phyloP scores from a whole-genome alignment of 2,797 vertebrate species.

The Macropodus opercularis region DNA sequence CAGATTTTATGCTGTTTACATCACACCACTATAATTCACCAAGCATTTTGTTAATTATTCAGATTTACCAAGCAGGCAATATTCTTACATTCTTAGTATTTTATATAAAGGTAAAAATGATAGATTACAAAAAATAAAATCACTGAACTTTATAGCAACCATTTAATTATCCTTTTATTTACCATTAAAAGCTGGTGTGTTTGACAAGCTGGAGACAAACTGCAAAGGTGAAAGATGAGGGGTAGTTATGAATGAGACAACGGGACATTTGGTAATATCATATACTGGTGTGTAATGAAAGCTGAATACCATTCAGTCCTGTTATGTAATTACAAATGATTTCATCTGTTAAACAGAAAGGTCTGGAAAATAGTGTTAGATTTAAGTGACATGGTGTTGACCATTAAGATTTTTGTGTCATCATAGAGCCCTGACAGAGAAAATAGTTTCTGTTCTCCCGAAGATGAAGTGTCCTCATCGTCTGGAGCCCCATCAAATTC shows the following conservation, averaged over 20 bases:
- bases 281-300: too few relatives aligned
- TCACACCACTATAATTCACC: neutral
- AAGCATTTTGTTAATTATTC: too few relatives aligned
- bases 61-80: neutral
- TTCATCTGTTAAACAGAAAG: neutral
- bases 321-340: neutral
- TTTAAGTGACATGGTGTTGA: neutral
- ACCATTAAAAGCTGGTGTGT: too few relatives aligned
- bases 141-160: too few relatives aligned
- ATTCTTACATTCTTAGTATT: neutral
- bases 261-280: too few relatives aligned
- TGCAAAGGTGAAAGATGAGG: too few relatives aligned
- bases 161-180: too few relatives aligned
- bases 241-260: too few relatives aligned
- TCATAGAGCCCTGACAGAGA: conserved; percentile 93
- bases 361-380: neutral
- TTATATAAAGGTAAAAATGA: too few relatives aligned
- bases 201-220: too few relatives aligned
- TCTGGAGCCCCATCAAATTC: conserved; percentile 97
- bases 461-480: conserved; percentile 98
- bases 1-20: neutral
- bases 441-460: conserved; percentile 95
- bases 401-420: conserved; percentile 1
- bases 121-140: too few relatives aligned
- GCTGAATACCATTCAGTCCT: too few relatives aligned